Conservation (phyloP, 2,888 invertebrate genomes). For the Dione juno region DNA sequence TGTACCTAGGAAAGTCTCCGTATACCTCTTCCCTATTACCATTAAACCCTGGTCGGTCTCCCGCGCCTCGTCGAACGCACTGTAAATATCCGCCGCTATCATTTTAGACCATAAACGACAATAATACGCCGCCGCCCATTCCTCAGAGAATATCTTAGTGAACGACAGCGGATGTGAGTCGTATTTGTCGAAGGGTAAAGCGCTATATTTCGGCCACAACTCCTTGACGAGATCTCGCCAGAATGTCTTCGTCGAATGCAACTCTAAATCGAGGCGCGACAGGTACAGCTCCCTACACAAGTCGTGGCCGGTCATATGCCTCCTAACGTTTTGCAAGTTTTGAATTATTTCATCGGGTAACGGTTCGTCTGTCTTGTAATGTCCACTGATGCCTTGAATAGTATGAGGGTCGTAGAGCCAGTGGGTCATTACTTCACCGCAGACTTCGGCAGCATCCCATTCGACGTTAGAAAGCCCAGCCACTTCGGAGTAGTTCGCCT, state of each 20-base stretch:
- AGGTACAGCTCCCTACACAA: constrained; percentile 92
- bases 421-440: constrained; percentile 91
- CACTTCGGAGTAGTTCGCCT: constrained; percentile 91
- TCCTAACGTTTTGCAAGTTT: constrained; percentile 85
- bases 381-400: constrained; percentile 86
- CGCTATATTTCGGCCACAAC: constrained; percentile 92
- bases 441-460: constrained; percentile 95
- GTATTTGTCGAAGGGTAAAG: constrained; percentile 88
- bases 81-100: constrained; percentile 95
- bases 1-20: constrained; percentile 91
- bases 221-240: constrained; percentile 92
- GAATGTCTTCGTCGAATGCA: constrained; percentile 89
- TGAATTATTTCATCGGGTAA: constrained; percentile 86
- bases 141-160: constrained; percentile 90
- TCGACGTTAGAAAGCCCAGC: constrained; percentile 94
- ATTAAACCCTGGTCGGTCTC: constrained; percentile 77
- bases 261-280: constrained; percentile 91
- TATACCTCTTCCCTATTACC: constrained; percentile 87
- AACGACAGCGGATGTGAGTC: constrained; percentile 95
- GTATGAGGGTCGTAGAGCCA: constrained; percentile 88
- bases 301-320: constrained; percentile 90
- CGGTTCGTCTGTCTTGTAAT: constrained; percentile 88
- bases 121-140: constrained; percentile 94
- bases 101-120: constrained; percentile 93
- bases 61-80: constrained; percentile 90